Base-by-base conservation (phyloP, 1,140 invertebrate genomes). In the Mizuhopecten yessoensis region DNA sequence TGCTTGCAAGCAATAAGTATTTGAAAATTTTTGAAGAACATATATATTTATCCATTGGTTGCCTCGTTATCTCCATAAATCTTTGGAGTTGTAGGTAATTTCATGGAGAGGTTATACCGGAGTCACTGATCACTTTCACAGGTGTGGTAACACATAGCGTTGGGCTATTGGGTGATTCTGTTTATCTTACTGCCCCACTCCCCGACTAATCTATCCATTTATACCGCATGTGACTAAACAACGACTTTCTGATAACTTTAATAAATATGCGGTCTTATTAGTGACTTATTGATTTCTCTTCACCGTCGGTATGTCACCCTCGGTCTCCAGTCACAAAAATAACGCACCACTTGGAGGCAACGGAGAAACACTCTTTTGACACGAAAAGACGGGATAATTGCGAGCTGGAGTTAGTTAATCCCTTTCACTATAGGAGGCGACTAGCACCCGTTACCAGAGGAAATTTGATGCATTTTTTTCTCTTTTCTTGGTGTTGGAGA, bases 1-100 rank as follows among this genome's bases (percentile, higher is more conserved):
- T 29, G 57, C 57, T 75, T 75, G 57, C 57, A 75, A 29, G 57
- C 57, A 29, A 75, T 75, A 75, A 75, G 57, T 75, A 75, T 75
- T 75, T 75, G 57, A 75, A 75, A 75, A 75, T 75, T 75, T 75
- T 75, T 75, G 57, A 75, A 75, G 57, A 75, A 75, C 57, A 75
- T 75, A 75, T 75, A 75, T 75, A 75, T 75, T 29, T 29, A 75
- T 75, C 57, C 57, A 75, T 75, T n/a, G 57, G 23, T n/a, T 75
- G 57, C 20, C 57, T 75, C 23, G 57, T 75, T 75, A 75, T 75
- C 57, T 75, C 57, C n/a, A 75, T 75, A 75, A 75, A 75, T 75
- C 57, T 75, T 11, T 75, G n/a, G 57, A 75, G 57, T 29, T 45
- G 57, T 29, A 17, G 57, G 57, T 75, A n/a, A 75, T 75, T 75